Evolutionary conservation across 2,888 invertebrate genomes (phyloP), one percentile per base, ranked within the genome.

Genomic region (Leptopilina myrica): DNA sequence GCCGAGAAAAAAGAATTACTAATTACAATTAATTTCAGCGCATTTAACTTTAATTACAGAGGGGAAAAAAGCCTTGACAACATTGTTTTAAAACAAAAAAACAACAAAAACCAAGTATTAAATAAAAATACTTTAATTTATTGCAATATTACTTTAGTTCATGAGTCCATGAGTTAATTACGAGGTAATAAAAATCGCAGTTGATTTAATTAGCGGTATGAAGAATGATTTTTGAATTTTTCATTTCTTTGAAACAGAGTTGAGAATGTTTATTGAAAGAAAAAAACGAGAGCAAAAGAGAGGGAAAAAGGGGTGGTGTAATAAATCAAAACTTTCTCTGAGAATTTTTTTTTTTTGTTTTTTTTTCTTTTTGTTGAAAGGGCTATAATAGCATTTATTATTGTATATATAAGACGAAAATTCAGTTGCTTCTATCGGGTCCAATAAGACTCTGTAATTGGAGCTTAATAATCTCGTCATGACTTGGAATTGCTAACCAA

Each of bases 381-480:
- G 90, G 90, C 90, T 89, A 90, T 87, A 80, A 83, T 82, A 81
- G 76, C 76, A 79, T 59, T 79, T 46, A 46, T 46, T 46, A 46
- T 46, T 46, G 7, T 46, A 9, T 46, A 46, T 46, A 46, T 46
- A 46, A 78, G 82, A 82, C 73, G 82, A 85, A 67, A 67, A 86
- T 87, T 83, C 83, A 82, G 79, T 83, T 83, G 85, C 82, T 81
- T 87, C 87, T 88, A 88, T 89, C 85, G 85, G 85, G 84, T 46
- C 84, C 87, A 88, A 90, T 90, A 89, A 90, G 89, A 88, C 85
- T 80, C 82, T 78, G 88, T 90, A 90, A 90, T 90, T 90, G 90
- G 87, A 82, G 89, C 88, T 91, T 91, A 91, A 91, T 91, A 91
- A 91, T 91, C 91, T 91, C 90, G 90, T 91, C 91, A 91, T 90